Evolutionary conservation across 2,113 vertebrate species (phyloP), one percentile per base, ranked within the genome.

Genomic region (Alexandromys fortis): DNA sequence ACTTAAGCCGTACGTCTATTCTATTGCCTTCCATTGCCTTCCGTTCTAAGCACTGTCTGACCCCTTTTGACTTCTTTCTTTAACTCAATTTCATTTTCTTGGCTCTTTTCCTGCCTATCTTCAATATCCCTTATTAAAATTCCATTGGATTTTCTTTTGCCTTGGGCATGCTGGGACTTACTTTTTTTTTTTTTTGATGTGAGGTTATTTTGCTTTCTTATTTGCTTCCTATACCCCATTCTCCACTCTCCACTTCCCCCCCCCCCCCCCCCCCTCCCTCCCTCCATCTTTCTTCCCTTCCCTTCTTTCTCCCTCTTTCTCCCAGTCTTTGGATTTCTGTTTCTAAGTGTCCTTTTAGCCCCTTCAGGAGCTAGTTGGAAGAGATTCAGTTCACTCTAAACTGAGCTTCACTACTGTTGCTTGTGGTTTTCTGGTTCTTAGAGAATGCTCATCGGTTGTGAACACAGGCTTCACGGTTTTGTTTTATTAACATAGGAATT

Each of bases 211-310:
- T 63, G 17, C 30, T 68, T 94, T 82, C 72, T 90, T 68, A 45
- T 90, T 86, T 19, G 3, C 28, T 90, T 75, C 78, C 16, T 92
- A 28, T 92, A 22, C 26, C n/a, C n/a, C 16, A 2, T 72, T 19
- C 16, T 28, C 12, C 11, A 61, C 24, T 19, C 26, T 30, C 12
- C 38, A 12, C 65, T 1, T 5, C 42, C 22, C 10, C 0, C 10
- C 5, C 30, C 0, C 10, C 5, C 30, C n/a, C 0, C 0, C 28
- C 0, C 10, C 9, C n/a, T 45, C 1, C 0, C 28, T 0, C 10
- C 9, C 30, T 45, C 2, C 1, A 1, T 28, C 9, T 21, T 14
- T 7, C 3, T 2, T n/a, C 6, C 45, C 4, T 22, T n/a, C 52
- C n/a, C 11, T 88, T 8, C 72, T 33, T 3, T 61, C 16, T 19